Percentiles rank a stretch among this genome's conserved stretches.
These are phyloP conservation scores for Lutjanus campechanus DNA, from an alignment of 2,797 vertebrate genomes.

Conservation along the genomic window DNA sequence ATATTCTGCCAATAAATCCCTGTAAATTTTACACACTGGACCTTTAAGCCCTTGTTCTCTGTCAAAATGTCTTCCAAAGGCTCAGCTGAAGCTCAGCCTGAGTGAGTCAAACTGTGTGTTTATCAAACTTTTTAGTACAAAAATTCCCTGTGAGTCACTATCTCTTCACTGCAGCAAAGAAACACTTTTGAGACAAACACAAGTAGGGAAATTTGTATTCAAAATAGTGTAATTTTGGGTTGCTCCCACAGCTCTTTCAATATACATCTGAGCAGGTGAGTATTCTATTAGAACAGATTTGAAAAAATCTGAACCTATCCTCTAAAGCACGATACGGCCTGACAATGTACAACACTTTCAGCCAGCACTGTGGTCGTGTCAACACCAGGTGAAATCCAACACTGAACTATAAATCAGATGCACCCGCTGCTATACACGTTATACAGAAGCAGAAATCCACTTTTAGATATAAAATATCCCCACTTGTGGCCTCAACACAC, in stretches of 20 bases:
- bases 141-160: background rate
- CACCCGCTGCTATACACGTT: background rate
- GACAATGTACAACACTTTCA: conserved; percentile 7
- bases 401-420: conserved; percentile 17
- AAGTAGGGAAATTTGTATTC: background rate
- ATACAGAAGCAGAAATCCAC: conserved; percentile 1
- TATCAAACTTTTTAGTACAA: background rate
- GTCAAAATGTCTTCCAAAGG: no score
- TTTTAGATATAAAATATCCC: background rate
- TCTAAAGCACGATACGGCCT: background rate
- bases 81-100: no score
- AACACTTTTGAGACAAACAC: background rate
- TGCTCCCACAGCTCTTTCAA: background rate
- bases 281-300: no score
- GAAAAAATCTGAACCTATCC: background rate
- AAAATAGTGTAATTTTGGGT: background rate
- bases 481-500: background rate
- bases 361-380: background rate
- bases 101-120: no score
- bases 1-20: no score
- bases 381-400: background rate
- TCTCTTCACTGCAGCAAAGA: conserved; percentile 4
- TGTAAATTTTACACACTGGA: no score
- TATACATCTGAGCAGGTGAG: background rate
- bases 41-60: no score